Percentiles rank a stretch among this genome's conserved stretches.
Conservation (phyloP, 2,113 vertebrate species). For the Cephalopterus ornatus region DNA sequence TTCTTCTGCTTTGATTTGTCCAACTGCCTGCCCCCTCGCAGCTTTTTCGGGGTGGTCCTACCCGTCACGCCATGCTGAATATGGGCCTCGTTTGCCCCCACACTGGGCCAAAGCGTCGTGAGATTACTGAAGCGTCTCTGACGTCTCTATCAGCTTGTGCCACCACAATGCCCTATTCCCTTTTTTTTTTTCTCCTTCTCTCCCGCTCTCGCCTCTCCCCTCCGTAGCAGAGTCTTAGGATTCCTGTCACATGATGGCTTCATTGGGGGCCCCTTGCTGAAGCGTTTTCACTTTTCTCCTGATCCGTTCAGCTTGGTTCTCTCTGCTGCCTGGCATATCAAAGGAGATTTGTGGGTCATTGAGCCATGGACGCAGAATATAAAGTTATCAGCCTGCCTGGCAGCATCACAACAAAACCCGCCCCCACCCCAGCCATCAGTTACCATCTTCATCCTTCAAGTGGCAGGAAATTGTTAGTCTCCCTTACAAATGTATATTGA, state of each 20-base stretch:
- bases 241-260: constrained; percentile 97
- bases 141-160: constrained; percentile 91
- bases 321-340: constrained; percentile 92
- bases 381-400: constrained; percentile 88
- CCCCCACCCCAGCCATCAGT: constrained; percentile 23
- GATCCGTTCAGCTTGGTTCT: constrained; percentile 86
- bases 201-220: constrained; percentile 46
- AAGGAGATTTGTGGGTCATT: constrained; percentile 96
- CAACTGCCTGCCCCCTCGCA: constrained; percentile 78
- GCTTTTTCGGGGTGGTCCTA: constrained; percentile 88
- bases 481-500: constrained; percentile 33
- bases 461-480: constrained; percentile 28
- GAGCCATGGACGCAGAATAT: constrained; percentile 89
- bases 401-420: constrained; percentile 62
- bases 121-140: constrained; percentile 90
- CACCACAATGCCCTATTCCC: constrained; percentile 75
- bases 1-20: constrained; percentile 91
- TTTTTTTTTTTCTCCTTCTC: constrained; percentile 31
- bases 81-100: constrained; percentile 81
- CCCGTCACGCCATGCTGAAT: constrained; percentile 84
- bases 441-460: constrained; percentile 53
- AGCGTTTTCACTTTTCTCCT: constrained; percentile 68
- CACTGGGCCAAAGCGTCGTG: constrained; percentile 84
- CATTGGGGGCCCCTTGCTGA: constrained; percentile 75
- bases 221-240: constrained; percentile 72